phyloP scores from a whole-genome alignment of 2,113 vertebrate genomes.

The Raja brachyura region DNA sequence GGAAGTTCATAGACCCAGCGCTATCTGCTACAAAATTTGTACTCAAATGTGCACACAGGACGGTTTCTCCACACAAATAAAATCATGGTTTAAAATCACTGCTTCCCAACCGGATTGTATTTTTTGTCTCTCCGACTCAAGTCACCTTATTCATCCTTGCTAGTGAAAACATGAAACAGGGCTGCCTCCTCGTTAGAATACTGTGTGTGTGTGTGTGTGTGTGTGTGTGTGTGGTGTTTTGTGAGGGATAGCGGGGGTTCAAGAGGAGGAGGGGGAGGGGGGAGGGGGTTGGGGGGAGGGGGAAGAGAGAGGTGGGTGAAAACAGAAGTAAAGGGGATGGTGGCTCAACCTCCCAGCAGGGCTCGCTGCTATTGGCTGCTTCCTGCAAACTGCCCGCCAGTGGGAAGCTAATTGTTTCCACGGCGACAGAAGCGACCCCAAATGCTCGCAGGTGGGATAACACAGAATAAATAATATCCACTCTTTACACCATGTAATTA shows the following conservation, averaged over 20 bases:
- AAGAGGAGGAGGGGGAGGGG: not conserved
- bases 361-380: not conserved
- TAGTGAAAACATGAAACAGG: not conserved
- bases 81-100: conserved; percentile 7
- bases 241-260: not conserved
- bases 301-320: not conserved
- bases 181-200: not conserved
- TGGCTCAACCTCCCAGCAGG: not conserved
- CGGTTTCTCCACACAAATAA: not conserved
- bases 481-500: conserved; percentile 35
- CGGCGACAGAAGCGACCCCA: conserved; percentile 24
- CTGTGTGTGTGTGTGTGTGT: not conserved
- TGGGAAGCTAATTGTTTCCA: conserved; percentile 36
- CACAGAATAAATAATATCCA: conserved; percentile 33
- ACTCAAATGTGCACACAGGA: not conserved
- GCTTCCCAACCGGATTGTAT: conserved; percentile 2
- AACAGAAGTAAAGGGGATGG: not conserved
- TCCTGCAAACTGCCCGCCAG: not conserved
- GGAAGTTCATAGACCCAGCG: not conserved
- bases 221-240: not conserved
- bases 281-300: not conserved
- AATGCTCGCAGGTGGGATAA: conserved; percentile 29
- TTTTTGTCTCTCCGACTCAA: not conserved
- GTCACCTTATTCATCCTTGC: not conserved
- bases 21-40: not conserved